These are phyloP conservation scores for Tachina fera DNA, from an alignment of 2,888 invertebrate genomes.

Conservation along the genomic window DNA sequence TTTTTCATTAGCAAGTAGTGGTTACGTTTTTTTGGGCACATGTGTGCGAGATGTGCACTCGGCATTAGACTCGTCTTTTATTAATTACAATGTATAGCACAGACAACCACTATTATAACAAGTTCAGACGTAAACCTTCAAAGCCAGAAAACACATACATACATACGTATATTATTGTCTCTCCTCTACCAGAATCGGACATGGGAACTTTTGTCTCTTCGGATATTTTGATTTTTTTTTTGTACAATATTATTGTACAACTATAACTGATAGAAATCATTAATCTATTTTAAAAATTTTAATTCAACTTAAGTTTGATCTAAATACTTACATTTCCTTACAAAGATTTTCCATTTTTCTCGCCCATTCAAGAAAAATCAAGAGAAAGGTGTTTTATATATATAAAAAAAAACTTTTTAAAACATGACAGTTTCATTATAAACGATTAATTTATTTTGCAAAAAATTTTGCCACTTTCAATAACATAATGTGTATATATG, in stretches of 20 bases:
- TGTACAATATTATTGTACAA: not conserved
- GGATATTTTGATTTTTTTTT: too few relatives aligned
- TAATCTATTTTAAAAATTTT: conserved; percentile 9
- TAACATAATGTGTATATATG: not conserved
- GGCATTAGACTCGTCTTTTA: too few relatives aligned
- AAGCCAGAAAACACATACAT: too few relatives aligned
- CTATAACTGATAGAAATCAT: not conserved
- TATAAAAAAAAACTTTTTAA: not conserved
- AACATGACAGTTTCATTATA: conserved; percentile 66
- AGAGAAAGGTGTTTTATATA: conserved; percentile 49
- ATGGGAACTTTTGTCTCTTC: too few relatives aligned
- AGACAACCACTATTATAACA: too few relatives aligned
- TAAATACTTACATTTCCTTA: conserved; percentile 18
- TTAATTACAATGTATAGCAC: too few relatives aligned
- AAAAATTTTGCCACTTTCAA: conserved; percentile 55
- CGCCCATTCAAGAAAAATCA: not conserved
- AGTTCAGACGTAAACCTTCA: too few relatives aligned
- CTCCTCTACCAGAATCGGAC: too few relatives aligned
- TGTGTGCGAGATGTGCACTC: too few relatives aligned
- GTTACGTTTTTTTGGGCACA: too few relatives aligned
- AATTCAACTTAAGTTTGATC: conserved; percentile 22
- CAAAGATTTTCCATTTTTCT: conserved; percentile 16
- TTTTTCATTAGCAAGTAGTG: too few relatives aligned
- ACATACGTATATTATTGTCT: too few relatives aligned
- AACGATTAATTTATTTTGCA: conserved; percentile 49